phyloP scores from a whole-genome alignment of 1,140 invertebrate species.

The Tribolium madens region DNA sequence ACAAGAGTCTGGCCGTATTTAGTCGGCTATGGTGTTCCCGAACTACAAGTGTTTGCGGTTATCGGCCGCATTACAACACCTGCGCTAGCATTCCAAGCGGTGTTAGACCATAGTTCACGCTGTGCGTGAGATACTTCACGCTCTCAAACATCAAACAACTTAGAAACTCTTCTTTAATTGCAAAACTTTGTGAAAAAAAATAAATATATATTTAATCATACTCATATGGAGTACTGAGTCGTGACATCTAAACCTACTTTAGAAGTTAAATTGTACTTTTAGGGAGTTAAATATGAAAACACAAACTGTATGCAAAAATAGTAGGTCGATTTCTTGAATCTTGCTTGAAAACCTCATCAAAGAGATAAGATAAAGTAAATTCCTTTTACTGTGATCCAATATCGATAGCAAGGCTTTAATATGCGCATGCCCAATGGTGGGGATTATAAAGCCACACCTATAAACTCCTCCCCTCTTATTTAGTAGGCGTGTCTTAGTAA shows the following conservation, averaged over 20 bases:
- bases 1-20: conserved; percentile 41
- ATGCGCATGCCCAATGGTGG: background rate
- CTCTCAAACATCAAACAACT: conserved; percentile 10
- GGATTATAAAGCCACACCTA: background rate
- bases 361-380: conserved; percentile 8
- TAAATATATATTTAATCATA: too few relatives aligned
- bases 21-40: conserved; percentile 43
- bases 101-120: conserved; percentile 45
- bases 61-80: conserved; percentile 54
- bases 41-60: conserved; percentile 53
- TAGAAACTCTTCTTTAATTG: too few relatives aligned
- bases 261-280: too few relatives aligned
- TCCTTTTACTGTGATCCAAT: background rate
- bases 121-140: conserved; percentile 43
- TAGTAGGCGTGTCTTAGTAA: conserved; percentile 25
- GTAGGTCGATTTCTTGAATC: background rate
- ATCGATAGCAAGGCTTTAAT: background rate
- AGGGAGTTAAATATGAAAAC: too few relatives aligned
- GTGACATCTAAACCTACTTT: too few relatives aligned
- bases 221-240: too few relatives aligned
- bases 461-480: conserved; percentile 25
- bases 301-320: background rate
- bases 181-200: too few relatives aligned
- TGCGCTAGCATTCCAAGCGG: conserved; percentile 47
- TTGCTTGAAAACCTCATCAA: background rate